phyloP scores from a whole-genome alignment of 2,888 invertebrate genomes.

The Dromius quadrimaculatus region DNA sequence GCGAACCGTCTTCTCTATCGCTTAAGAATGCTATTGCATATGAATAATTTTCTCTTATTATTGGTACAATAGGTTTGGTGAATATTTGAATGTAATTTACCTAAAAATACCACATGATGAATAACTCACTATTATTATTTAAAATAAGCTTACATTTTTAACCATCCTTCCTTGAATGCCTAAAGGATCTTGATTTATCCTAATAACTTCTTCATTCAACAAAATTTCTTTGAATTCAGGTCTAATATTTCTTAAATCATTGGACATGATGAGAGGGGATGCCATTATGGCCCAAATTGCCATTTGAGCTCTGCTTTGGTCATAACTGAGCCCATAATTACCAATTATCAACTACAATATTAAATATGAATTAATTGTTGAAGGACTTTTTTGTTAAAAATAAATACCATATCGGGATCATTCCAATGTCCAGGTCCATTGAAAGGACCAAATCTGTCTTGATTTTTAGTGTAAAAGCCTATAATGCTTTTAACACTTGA shows the following conservation, averaged over 20 bases:
- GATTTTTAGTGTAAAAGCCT: conserved; percentile 75
- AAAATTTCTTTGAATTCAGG: conserved; percentile 73
- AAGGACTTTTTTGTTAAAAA: too few relatives aligned
- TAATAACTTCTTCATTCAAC: conserved; percentile 73
- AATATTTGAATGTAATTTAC: conserved; percentile 69
- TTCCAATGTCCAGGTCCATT: conserved; percentile 81
- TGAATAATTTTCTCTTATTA: conserved; percentile 66
- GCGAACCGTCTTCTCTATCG: conserved; percentile 66
- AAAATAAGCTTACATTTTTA: conserved; percentile 61
- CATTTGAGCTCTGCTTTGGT: conserved; percentile 80
- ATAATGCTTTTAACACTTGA: conserved; percentile 70
- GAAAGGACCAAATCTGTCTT: conserved; percentile 70
- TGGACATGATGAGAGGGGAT: conserved; percentile 79
- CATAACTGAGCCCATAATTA: conserved; percentile 74
- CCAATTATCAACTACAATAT: conserved; percentile 70
- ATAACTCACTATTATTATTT: not conserved
- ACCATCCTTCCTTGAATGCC: conserved; percentile 74
- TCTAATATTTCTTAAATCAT: conserved; percentile 73
- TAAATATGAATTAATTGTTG: conserved; percentile 4
- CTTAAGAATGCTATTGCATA: conserved; percentile 73
- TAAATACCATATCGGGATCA: conserved; percentile 79
- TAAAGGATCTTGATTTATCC: conserved; percentile 76
- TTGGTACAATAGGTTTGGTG: conserved; percentile 70
- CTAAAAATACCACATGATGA: conserved; percentile 55
- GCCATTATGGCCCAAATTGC: conserved; percentile 81